Evolutionary conservation across 2,888 invertebrate genomes (phyloP).

Genomic region (Holacanthella duospinosa): DNA sequence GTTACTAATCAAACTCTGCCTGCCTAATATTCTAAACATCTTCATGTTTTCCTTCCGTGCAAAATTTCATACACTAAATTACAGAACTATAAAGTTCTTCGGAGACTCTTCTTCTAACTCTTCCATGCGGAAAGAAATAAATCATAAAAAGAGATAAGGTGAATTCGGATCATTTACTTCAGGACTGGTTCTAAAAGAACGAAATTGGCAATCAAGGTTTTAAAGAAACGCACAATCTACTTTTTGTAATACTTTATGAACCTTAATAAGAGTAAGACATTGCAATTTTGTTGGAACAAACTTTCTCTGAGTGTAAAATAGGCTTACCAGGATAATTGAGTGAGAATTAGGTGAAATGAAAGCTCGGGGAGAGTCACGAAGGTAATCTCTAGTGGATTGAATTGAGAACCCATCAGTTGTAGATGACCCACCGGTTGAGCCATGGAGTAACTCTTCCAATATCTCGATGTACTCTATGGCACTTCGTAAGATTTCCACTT

Average conservation of each 20-base stretch:
- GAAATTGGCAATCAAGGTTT: too few species aligned
- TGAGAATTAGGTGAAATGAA: background rate
- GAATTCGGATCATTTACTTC: slow-evolving; percentile 1
- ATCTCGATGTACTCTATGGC: slow-evolving; percentile 97
- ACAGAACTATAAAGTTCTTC: background rate
- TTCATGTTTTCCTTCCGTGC: background rate
- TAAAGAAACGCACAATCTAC: too few species aligned
- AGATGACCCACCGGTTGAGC: slow-evolving; percentile 31
- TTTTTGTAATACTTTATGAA: too few species aligned
- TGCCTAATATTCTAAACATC: background rate
- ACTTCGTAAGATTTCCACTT: slow-evolving; percentile 91
- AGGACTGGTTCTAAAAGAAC: too few species aligned
- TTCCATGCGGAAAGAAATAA: background rate
- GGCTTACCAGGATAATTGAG: background rate
- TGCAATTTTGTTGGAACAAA: too few species aligned
- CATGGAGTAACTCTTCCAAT: slow-evolving; percentile 69
- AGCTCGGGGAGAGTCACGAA: background rate
- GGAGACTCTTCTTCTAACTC: background rate
- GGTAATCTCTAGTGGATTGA: background rate
- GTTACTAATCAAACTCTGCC: background rate
- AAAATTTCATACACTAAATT: background rate
- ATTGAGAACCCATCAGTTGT: background rate
- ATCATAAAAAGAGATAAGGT: background rate
- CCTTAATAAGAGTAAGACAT: too few species aligned
- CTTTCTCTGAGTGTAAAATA: too few species aligned